Evolutionary conservation across 2,797 vertebrate species (phyloP), one percentile per base, ranked within the genome.

Genomic region (Gallinago stenura): DNA sequence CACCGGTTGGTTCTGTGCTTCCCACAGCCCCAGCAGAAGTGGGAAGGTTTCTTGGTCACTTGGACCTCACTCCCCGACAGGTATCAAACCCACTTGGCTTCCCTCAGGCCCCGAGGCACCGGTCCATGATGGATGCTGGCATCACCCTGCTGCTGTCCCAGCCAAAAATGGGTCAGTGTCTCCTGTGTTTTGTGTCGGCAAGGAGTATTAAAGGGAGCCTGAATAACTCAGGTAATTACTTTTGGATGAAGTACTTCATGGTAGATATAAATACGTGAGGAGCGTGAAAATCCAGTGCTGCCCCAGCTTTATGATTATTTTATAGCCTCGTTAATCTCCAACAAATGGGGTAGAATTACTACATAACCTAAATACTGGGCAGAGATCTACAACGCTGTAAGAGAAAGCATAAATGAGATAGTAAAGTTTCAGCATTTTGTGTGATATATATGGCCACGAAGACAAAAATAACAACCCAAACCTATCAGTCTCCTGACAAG

Each of bases 271-370:
- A 93, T 56, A 93, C 3, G 33, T 82, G 89, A 96, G 66, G 31
- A 60, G 68, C 4, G 2, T 90, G 69, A 92, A 95, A 89, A 94
- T 37, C 30, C 84, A 95, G 33, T 17, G 64, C 83, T 89, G 83
- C 51, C 53, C 79, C 51, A 60, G 88, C 69, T 95, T 92, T 83
- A 70, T 54, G 85, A 90, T 92, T 87, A 76, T 72, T 97, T 96
- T 97, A 97, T 69, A 82, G 72, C 82, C 87, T 96, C 79, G 4
- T 93, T 96, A 91, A 96, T 95, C 86, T 92, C 64, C 83, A 86
- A 69, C 91, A 96, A 97, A 91, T 37, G 28, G 41, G 33, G 87
- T 45, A 78, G 91, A 95, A 92, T 96, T 95, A 86, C 87, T 72
- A 7, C 30, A 51, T 35, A 73, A 83, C 65, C 60, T 84, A 89